Conservation (phyloP, 2,888 invertebrate species). For the Eupithecia subfuscata region DNA sequence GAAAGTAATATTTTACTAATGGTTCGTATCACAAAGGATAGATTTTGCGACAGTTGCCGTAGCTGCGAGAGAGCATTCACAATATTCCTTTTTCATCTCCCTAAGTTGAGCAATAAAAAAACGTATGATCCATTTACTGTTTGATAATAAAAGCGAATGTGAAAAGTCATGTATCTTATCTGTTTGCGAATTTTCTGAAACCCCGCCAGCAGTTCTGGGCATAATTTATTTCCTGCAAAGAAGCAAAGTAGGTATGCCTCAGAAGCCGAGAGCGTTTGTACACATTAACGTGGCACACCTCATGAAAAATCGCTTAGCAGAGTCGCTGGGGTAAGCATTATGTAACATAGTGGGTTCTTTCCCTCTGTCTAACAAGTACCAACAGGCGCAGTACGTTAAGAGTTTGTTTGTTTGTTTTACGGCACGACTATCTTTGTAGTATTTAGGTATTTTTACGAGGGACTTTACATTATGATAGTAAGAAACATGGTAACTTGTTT, state of each 20-base stretch:
- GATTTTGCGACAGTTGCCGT: conserved; percentile 21
- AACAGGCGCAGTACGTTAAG: conserved; percentile 46
- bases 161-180: conserved; percentile 58
- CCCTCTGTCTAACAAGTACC: conserved; percentile 47
- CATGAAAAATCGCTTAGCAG: conserved; percentile 83
- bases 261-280: conserved; percentile 78
- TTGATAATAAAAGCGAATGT: conserved; percentile 43
- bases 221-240: conserved; percentile 81
- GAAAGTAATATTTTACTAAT: conserved; percentile 14
- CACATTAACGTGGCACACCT: conserved; percentile 80
- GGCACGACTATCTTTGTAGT: conserved; percentile 20
- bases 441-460: conserved; percentile 10
- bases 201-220: conserved; percentile 61
- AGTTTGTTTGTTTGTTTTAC: conserved; percentile 40
- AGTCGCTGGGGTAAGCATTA: conserved; percentile 64
- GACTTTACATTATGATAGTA: conserved; percentile 3
- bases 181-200: conserved; percentile 67
- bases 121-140: conserved; percentile 38
- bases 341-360: conserved; percentile 48
- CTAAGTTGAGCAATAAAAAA: conserved; percentile 40
- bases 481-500: not conserved
- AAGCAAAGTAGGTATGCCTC: conserved; percentile 74
- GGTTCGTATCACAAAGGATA: conserved; percentile 21
- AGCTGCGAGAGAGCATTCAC: conserved; percentile 24
- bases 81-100: conserved; percentile 36